Evolutionary conservation across 1,140 invertebrate species (phyloP), one percentile per base, ranked within the genome.

Genomic region (Cardiocondyla obscurior): DNA sequence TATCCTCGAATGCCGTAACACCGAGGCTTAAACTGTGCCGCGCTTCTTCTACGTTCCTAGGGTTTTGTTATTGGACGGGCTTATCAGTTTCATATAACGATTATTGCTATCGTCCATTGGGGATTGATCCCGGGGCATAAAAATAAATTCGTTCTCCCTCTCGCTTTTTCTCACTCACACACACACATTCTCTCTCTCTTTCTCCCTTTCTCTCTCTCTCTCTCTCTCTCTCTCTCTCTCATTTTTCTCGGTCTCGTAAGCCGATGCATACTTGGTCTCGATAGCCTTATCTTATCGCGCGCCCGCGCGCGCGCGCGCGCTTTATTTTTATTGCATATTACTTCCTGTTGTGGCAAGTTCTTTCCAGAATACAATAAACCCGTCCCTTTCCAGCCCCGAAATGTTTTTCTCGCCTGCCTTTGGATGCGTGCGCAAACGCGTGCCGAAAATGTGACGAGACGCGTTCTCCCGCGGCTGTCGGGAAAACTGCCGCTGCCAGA

Each of bases 361-460:
- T 58, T 70, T 81, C 14, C 36, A 55, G 46, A 67, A 46, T 49
- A 53, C 74, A 67, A 39, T 79, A 79, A 49, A 46, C 42, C 25
- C 46, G 70, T 53, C 7, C 12, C 8, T 58, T 7, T 58, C 30
- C 22, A 57, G 62, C 19, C 14, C n/a, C 39, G 16, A 10, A 39
- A 10, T 39, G 33, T 5, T 39, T 19, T 33, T 62, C 58, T 39
- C 58, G 58, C 0, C 33, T 22, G 8, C 19, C 33, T 22, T 12
- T n/a, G n/a, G 60, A 28, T 33, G 44, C 74, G 14, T 33, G 30
- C 33, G 46, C 33, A 51, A 33, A 57, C 25, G 46, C 64, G 36
- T 77, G 33, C 36, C 33, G 85, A 82, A 82, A 81, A 64, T 74
- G 83, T 58, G 77, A 65, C 53, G 74, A 16, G 51, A 36, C 64